Evolutionary conservation across 2,113 vertebrate genomes (phyloP).

Genomic region (Erinaceus europaeus): DNA sequence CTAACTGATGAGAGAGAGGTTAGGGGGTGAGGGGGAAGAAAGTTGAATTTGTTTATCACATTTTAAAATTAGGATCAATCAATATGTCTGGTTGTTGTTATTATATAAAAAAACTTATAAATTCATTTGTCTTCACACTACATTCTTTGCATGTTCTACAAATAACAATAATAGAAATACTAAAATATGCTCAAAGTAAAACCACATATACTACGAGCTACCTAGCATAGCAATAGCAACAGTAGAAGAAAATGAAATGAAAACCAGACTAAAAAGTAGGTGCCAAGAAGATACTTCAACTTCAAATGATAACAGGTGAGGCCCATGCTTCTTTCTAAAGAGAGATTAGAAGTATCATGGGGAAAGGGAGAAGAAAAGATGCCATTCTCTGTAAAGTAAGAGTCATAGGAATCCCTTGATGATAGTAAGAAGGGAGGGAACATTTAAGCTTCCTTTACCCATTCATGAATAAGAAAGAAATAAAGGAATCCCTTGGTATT

Average conservation of each 20-base stretch:
- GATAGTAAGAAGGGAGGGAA: not conserved
- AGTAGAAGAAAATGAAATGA: not conserved
- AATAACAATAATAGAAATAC: conserved; percentile 35
- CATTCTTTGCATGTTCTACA: not conserved
- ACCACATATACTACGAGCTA: not conserved
- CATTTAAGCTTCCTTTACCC: conserved; percentile 1
- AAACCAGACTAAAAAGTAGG: not conserved
- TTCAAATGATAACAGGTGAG: not conserved
- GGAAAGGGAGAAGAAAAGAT: not conserved
- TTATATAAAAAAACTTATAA: conserved; percentile 14
- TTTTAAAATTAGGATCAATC: conserved; percentile 6
- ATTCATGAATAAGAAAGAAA: conserved; percentile 54
- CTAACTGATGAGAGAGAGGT: too few species aligned
- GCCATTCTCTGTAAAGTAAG: conserved; percentile 36
- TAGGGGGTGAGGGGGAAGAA: too few species aligned
- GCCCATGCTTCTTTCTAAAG: not conserved
- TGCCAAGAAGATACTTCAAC: conserved; percentile 47
- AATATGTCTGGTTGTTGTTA: not conserved
- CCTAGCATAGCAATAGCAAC: not conserved
- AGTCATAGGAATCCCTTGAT: conserved; percentile 16
- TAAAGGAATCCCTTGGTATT: conserved; percentile 41
- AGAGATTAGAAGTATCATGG: not conserved
- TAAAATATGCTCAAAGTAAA: conserved; percentile 10
- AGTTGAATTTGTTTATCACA: not conserved
- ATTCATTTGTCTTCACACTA: not conserved